phyloP scores from a whole-genome alignment of 2,888 invertebrate species.

The Napeogenes inachia region DNA sequence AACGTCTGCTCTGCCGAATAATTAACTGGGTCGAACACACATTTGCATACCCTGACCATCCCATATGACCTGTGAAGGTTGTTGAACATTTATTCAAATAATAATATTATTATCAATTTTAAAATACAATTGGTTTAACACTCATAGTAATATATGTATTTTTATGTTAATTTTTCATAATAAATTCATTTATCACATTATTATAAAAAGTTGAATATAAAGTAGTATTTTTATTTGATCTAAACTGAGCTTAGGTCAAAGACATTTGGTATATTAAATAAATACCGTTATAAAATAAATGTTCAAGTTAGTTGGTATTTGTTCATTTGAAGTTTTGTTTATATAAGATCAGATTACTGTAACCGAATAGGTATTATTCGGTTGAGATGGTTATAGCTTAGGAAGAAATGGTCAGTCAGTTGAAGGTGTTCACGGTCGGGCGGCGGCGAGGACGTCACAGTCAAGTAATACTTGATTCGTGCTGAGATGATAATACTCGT shows the following conservation, averaged over 20 bases:
- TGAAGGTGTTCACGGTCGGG: conserved; percentile 47
- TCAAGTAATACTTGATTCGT: conserved; percentile 64
- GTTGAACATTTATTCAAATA: neutral
- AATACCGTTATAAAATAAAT: conserved; percentile 2
- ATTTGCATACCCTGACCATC: neutral
- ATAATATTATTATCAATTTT: neutral
- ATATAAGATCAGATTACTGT: no score
- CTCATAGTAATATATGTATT: no score
- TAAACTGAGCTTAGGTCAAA: neutral
- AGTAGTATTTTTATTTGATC: no score
- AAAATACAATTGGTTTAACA: no score
- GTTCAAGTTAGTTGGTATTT: neutral
- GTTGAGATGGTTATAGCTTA: neutral
- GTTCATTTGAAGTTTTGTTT: neutral
- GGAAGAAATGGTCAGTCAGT: neutral
- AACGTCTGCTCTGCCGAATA: conserved; percentile 56
- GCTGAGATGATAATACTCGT: conserved; percentile 20
- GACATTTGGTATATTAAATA: neutral
- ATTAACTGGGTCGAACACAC: conserved; percentile 54
- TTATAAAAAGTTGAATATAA: no score
- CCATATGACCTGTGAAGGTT: neutral
- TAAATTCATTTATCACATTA: no score
- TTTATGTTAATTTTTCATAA: no score
- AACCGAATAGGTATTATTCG: no score
- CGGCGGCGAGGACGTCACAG: conserved; percentile 57